Evolutionary conservation across 2,888 invertebrate genomes (phyloP).

Genomic region (Conus canariensis): DNA sequence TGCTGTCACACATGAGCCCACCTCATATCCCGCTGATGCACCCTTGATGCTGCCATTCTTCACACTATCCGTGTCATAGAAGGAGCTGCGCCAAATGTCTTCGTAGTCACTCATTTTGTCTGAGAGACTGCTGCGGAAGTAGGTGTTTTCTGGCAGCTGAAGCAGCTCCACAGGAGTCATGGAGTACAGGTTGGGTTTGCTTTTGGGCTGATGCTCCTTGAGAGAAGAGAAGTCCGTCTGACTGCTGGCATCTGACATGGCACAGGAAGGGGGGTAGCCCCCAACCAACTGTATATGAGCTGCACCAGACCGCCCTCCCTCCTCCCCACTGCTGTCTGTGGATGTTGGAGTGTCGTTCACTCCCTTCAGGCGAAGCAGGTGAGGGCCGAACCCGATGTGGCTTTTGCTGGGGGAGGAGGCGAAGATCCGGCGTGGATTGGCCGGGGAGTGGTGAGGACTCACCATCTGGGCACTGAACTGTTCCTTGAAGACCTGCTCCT

Average conservation of each 20-base stretch:
- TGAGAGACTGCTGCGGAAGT: conserved; percentile 91
- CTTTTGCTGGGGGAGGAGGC: neutral
- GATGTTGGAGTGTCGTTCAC: conserved; percentile 31
- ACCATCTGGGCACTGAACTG: conserved; percentile 38
- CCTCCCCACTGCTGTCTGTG: conserved; percentile 36
- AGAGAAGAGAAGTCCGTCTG: conserved; percentile 40
- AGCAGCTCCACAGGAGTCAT: conserved; percentile 63
- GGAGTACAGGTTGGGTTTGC: conserved; percentile 61
- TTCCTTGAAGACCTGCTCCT: conserved; percentile 41
- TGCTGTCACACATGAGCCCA: conserved; percentile 24
- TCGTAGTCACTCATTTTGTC: conserved; percentile 97
- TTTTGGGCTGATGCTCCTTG: conserved; percentile 47
- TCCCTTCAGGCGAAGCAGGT: conserved; percentile 21
- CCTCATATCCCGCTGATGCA: neutral
- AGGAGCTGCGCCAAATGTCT: conserved; percentile 87
- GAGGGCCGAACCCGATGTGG: conserved; percentile 22
- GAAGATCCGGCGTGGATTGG: neutral
- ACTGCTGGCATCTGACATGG: conserved; percentile 42
- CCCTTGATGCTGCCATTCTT: conserved; percentile 41
- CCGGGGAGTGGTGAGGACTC: neutral
- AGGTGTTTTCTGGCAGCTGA: conserved; percentile 77
- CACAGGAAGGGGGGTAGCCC: neutral
- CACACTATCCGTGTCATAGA: conserved; percentile 50
- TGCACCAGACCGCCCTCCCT: neutral
- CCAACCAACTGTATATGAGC: conserved; percentile 28